Evolutionary conservation across 2,888 invertebrate species (phyloP), one percentile per base, ranked within the genome.

Genomic region (Troides helena): DNA sequence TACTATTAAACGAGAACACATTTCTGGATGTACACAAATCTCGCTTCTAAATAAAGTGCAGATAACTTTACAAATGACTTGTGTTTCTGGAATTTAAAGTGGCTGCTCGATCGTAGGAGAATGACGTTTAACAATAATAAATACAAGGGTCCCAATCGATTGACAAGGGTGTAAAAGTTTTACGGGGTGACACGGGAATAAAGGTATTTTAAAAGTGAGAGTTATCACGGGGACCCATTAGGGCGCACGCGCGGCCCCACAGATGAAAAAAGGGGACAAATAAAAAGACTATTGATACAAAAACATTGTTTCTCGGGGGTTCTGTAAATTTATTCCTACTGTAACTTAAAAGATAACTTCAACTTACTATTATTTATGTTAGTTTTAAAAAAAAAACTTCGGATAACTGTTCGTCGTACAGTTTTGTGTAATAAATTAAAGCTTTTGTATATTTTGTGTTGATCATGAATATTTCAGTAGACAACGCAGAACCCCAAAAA

Each of bases 11-110:
- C 82, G 80, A 81, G 86, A 86, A 89, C 85, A 83, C 83, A 84
- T 81, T 81, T 78, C 78, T 76, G 17, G 80, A 85, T 81, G 85
- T 86, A 86, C 87, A 86, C 83, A 86, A 86, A 89, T 88, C 87
- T 88, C 80, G 82, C 79, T 81, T 85, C 85, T 85, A 91, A 92
- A 92, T 91, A 92, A 92, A 92, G 92, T 90, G 89, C 89, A 88
- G 92, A 92, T 92, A 92, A 87, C 84, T 85, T 83, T 86, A 92
- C 90, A 91, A 92, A 92, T 92, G 92, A 90, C 89, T 87, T 90
- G 89, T 89, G 85, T 89, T 88, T 86, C 80, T 85, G 90, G 90
- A 89, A 91, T 92, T 89, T 88, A 82, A 87, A 88, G 83, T 84
- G 62, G 60, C 60, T 80, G 77, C 72, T 72, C 59, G 56, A 46